Base-by-base conservation (phyloP, 2,888 invertebrate species). In the Zelleria hepariella region DNA sequence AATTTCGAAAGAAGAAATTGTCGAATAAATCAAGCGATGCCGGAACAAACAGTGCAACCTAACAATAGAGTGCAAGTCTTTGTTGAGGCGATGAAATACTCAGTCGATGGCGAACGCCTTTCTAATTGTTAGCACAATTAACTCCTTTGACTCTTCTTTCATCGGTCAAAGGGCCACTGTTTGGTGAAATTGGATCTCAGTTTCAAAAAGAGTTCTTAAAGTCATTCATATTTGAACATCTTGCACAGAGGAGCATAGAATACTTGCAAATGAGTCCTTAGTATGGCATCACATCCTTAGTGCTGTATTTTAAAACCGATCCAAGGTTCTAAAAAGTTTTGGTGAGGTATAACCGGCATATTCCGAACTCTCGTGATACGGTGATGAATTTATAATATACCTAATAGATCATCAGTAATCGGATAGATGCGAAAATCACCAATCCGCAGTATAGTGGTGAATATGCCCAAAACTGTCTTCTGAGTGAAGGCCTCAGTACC, bases 91-190 rank as follows among this genome's bases (percentile, higher is more conserved):
- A 77, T 77, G 82, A 82, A 82, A 86, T 79, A 72, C 71, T 70
- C 65, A 42, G 67, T 70, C 69, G 24, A 32, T 66, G 66, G 69
- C 67, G 68, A 73, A 75, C 72, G 71, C 73, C 74, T 71, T 73
- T 59, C 61, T 57, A 60, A 64, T 78, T 81, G 79, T 86, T 83
- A 80, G 76, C 68, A 69, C 74, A 77, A 81, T 86, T 83, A 86
- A 75, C 73, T 68, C 72, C 68, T 67, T 68, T 72, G 72, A 72
- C 69, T 70, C 74, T 71, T 74, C 70, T 75, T 74, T 76, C 77
- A 78, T 81, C 79, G 75, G 76, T 59, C 59, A 62, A 57, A 25
- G 53, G 62, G 59, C 56, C 59, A 59, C 59, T 63, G 65, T 59
- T 26, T 1, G 55, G 48, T 20, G 42, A 27, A 59, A 49, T 20